Evolutionary conservation across 2,113 vertebrate genomes (phyloP).

Genomic region (Burhinus bistriatus): DNA sequence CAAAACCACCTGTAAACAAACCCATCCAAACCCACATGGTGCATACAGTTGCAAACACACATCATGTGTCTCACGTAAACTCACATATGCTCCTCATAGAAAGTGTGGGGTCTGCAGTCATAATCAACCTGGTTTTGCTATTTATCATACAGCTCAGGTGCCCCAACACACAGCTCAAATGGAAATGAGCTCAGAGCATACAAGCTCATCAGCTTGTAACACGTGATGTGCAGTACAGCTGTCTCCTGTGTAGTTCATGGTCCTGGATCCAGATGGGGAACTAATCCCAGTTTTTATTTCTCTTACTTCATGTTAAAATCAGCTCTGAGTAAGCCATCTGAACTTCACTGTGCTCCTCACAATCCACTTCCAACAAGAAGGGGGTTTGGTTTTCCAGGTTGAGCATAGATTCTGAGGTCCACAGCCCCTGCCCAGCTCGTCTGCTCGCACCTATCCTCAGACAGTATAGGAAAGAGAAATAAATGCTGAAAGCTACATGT

Average conservation of each 20-base stretch:
- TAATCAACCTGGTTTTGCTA: fast-evolving
- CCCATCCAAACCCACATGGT: neutral
- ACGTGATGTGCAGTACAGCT: neutral
- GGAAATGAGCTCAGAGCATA: neutral
- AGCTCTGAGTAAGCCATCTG: neutral
- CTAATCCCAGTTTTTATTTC: neutral
- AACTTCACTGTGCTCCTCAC: neutral
- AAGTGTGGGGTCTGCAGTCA: neutral
- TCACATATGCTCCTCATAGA: neutral
- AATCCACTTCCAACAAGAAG: neutral
- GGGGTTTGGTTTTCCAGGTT: neutral
- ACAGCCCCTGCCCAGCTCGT: neutral
- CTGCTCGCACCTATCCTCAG: neutral
- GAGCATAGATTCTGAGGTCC: neutral
- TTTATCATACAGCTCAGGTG: neutral
- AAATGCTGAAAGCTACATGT: neutral
- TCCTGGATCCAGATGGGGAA: neutral
- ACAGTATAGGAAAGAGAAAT: neutral
- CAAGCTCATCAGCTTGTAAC: neutral
- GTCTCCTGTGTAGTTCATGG: neutral
- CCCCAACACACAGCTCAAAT: neutral
- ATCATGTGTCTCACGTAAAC: fast-evolving
- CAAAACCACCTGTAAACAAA: neutral
- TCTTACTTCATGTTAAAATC: neutral
- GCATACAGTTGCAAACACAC: neutral